Evolutionary conservation across 30 jellyfish, hydroid and myxozoan species (phyloP).

Genomic region (Clytia hemisphaerica): DNA sequence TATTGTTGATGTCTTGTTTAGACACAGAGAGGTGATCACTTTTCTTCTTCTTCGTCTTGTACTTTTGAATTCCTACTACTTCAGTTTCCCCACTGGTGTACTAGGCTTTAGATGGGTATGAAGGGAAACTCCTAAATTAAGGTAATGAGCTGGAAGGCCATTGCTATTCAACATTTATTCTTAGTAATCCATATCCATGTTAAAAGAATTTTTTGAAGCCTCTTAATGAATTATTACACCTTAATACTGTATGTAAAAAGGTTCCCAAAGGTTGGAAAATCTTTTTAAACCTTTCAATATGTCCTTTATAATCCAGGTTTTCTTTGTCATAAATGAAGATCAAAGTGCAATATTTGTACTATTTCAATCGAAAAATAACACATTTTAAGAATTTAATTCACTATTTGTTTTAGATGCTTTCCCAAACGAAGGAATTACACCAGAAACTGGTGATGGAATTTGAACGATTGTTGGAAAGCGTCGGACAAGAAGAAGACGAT

Average conservation of each 20-base stretch:
- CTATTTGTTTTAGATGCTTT: conserved; percentile 1
- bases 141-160: too few species aligned
- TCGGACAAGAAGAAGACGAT: neutral
- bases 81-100: neutral
- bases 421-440: conserved; percentile 4
- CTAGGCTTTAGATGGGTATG: neutral
- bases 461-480: neutral
- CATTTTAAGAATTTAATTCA: too few species aligned
- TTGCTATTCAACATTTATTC: too few species aligned
- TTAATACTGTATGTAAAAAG: too few species aligned
- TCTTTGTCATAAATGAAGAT: too few species aligned
- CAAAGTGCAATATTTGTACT: too few species aligned
- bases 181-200: too few species aligned
- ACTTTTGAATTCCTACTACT: neutral
- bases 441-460: conserved; percentile 10
- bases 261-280: too few species aligned
- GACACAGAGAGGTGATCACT: conserved; percentile 47
- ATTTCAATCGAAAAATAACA: too few species aligned
- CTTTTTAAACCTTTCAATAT: neutral
- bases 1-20: conserved; percentile 48
- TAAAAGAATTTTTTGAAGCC: too few species aligned
- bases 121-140: too few species aligned
- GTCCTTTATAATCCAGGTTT: neutral
- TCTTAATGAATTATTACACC: too few species aligned
- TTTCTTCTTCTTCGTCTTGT: neutral